These are phyloP conservation scores for Horisme vitalbata DNA, from an alignment of 2,888 invertebrate genomes.

Conservation along the genomic window DNA sequence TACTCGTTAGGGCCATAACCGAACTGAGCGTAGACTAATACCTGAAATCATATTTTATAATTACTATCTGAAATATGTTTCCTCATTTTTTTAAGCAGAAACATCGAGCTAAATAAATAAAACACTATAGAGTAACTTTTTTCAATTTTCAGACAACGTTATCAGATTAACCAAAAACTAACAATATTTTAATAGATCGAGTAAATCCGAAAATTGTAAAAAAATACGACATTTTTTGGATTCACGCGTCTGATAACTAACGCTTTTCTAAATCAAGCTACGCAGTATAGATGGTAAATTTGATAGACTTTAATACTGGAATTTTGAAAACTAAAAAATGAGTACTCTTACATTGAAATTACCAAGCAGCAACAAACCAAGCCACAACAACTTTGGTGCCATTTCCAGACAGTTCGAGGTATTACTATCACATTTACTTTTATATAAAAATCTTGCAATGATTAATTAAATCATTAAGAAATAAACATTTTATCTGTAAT, in stretches of 20 bases:
- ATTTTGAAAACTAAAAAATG: constrained; percentile 5
- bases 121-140: too few relatives aligned
- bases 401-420: constrained; percentile 40
- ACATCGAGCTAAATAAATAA: too few relatives aligned
- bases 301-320: too few relatives aligned
- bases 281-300: too few relatives aligned
- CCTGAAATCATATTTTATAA: constrained; percentile 37
- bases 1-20: constrained; percentile 38
- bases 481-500: constrained; percentile 33
- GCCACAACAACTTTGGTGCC: constrained; percentile 48
- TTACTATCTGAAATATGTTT: constrained; percentile 3
- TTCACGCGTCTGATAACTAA: too few relatives aligned
- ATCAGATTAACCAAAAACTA: too few relatives aligned
- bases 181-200: too few relatives aligned
- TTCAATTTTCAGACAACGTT: too few relatives aligned
- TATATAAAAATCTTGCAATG: constrained; percentile 41
- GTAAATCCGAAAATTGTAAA: too few relatives aligned
- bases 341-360: constrained; percentile 49
- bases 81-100: too few relatives aligned
- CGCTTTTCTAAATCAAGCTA: too few relatives aligned
- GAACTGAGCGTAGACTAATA: constrained; percentile 48
- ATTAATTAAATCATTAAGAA: constrained; percentile 22
- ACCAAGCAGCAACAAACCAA: constrained; percentile 44
- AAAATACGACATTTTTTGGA: too few relatives aligned
- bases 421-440: constrained; percentile 36